These are phyloP conservation scores for Drosophila acutilabella DNA, from an alignment of 2,888 invertebrate genomes.

Conservation along the genomic window DNA sequence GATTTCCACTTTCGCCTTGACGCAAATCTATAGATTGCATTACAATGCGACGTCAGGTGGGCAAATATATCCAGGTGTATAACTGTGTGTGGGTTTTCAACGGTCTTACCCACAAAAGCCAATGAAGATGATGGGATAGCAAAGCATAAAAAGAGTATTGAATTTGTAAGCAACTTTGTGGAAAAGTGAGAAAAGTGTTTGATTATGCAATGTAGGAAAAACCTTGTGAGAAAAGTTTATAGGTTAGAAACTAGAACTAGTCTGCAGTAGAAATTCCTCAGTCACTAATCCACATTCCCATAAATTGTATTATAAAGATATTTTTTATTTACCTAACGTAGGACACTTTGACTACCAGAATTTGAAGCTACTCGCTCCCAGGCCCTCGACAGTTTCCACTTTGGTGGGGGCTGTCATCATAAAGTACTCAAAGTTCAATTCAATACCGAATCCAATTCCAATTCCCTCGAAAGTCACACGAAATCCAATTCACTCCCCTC, in stretches of 20 bases:
- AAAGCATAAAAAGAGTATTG: neutral
- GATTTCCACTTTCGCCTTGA: constrained; percentile 69
- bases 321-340: too few species aligned
- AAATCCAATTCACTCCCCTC: neutral
- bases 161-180: neutral
- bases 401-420: constrained; percentile 10
- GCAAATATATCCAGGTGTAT: constrained; percentile 11
- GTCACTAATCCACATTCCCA: too few species aligned
- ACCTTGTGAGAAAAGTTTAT: neutral
- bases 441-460: constrained; percentile 6
- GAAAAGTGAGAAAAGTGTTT: constrained; percentile 33
- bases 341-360: too few species aligned
- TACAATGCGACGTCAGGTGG: constrained; percentile 42
- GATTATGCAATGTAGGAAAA: constrained; percentile 20
- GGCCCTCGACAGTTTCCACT: too few species aligned
- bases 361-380: too few species aligned
- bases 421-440: constrained; percentile 22
- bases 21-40: constrained; percentile 31
- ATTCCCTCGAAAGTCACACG: constrained; percentile 9
- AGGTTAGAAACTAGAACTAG: neutral
- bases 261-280: too few species aligned
- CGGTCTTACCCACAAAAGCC: constrained; percentile 6
- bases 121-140: constrained; percentile 36
- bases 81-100: neutral
- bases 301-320: too few species aligned